Percentiles rank a stretch among this genome's conserved stretches.
Evolutionary conservation across 2,888 invertebrate genomes (phyloP).

Genomic region (Cheilosia scutellata): DNA sequence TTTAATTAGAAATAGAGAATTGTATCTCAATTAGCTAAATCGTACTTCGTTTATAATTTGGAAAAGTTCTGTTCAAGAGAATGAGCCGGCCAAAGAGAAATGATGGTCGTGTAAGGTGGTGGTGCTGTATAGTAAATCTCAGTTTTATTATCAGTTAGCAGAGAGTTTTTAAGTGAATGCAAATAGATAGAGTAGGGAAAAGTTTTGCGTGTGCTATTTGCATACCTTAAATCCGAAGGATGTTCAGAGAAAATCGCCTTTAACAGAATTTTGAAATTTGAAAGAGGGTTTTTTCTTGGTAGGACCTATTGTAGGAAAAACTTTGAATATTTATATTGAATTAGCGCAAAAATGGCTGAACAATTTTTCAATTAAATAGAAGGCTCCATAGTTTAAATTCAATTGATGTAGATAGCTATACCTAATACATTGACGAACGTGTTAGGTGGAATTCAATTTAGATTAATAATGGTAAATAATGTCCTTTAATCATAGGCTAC

Average conservation of each 20-base stretch:
- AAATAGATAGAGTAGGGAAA: slow-evolving; percentile 52
- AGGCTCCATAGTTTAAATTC: background rate
- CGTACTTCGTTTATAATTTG: slow-evolving; percentile 56
- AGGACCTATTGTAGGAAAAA: background rate
- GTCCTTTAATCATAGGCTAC: no score
- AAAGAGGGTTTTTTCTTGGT: slow-evolving; percentile 7
- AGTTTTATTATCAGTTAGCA: slow-evolving; percentile 55
- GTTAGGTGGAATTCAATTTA: no score
- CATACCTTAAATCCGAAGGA: slow-evolving; percentile 51
- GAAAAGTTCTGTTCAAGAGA: slow-evolving; percentile 28
- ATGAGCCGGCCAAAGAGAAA: background rate
- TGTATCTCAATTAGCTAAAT: slow-evolving; percentile 67
- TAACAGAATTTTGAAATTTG: slow-evolving; percentile 2
- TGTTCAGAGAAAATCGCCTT: slow-evolving; percentile 17
- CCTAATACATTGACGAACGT: no score
- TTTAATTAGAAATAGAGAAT: slow-evolving; percentile 69
- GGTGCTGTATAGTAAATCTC: slow-evolving; percentile 22
- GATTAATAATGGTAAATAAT: no score
- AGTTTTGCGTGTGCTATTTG: slow-evolving; percentile 42
- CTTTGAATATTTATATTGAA: slow-evolving; percentile 31
- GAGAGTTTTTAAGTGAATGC: slow-evolving; percentile 63
- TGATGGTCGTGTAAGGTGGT: background rate
- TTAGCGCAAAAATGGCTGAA: slow-evolving; percentile 13
- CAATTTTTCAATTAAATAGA: slow-evolving; percentile 35
- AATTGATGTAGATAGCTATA: no score